Conservation (phyloP, 2,888 invertebrate genomes). For the Drosophila emarginata region DNA sequence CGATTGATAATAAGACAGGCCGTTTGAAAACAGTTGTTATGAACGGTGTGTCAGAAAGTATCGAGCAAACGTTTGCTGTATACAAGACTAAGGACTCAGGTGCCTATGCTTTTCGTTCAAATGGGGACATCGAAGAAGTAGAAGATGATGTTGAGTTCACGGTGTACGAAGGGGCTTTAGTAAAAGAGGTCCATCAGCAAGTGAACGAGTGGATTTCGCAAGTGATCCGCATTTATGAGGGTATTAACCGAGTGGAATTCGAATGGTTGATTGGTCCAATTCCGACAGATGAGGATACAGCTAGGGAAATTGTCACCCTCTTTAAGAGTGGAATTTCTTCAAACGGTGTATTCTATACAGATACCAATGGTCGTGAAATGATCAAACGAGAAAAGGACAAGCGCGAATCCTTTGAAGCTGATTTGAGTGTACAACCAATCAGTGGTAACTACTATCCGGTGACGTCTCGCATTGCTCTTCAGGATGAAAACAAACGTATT, state of each 20-base stretch:
- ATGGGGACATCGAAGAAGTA: constrained; percentile 13
- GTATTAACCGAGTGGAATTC: constrained; percentile 85
- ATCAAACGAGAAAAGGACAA: constrained; percentile 86
- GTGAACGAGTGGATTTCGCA: constrained; percentile 83
- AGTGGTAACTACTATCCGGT: constrained; percentile 97
- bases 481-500: constrained; percentile 83
- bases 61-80: constrained; percentile 87
- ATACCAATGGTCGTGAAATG: constrained; percentile 95
- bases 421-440: constrained; percentile 86
- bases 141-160: constrained; percentile 15
- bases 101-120: constrained; percentile 36
- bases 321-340: constrained; percentile 87
- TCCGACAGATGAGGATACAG: constrained; percentile 85
- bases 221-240: constrained; percentile 87
- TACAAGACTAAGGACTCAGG: constrained; percentile 83
- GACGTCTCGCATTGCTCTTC: constrained; percentile 89
- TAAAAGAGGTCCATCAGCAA: constrained; percentile 38
- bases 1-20: constrained; percentile 61
- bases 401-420: constrained; percentile 89
- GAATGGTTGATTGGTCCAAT: constrained; percentile 92
- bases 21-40: constrained; percentile 63
- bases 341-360: constrained; percentile 91
- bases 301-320: constrained; percentile 92
- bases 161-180: constrained; percentile 29
- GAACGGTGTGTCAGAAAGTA: constrained; percentile 69